A percentile compares a stretch with the other conserved stretches of the same genome.
These are phyloP conservation scores for Pimpla rufipes DNA, from an alignment of 2,888 invertebrate species.

Conservation along the genomic window DNA sequence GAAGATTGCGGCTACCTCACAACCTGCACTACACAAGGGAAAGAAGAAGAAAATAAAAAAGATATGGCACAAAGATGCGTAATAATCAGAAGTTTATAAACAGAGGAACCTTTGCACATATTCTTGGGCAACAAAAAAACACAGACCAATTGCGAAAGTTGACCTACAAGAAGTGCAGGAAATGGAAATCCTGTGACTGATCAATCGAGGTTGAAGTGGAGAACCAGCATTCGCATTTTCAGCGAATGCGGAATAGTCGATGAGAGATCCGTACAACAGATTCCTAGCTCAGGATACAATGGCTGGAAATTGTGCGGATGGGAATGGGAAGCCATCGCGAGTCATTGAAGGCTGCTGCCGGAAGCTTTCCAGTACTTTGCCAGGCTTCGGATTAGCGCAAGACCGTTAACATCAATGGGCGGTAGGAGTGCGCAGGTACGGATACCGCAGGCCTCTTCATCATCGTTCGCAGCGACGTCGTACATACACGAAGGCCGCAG, in stretches of 20 bases:
- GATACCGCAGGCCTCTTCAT: conserved; percentile 30
- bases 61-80: neutral
- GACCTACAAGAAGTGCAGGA: no score
- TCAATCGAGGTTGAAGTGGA: no score
- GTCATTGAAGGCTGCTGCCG: neutral
- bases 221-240: no score
- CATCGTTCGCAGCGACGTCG: conserved; percentile 29
- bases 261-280: no score
- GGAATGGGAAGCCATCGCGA: neutral
- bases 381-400: neutral
- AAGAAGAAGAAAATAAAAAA: neutral
- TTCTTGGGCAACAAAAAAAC: no score
- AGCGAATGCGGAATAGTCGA: no score
- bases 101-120: no score
- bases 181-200: no score
- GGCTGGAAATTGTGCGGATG: neutral
- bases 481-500: conserved; percentile 10
- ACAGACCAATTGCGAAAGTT: no score
- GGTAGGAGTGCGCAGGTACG: neutral
- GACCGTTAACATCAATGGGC: neutral
- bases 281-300: neutral
- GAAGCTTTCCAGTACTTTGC: neutral
- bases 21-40: neutral
- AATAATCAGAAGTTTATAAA: no score
- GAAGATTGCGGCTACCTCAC: neutral